Base-by-base conservation (phyloP, 2,113 vertebrate genomes). In the Lampris megalopsis region DNA sequence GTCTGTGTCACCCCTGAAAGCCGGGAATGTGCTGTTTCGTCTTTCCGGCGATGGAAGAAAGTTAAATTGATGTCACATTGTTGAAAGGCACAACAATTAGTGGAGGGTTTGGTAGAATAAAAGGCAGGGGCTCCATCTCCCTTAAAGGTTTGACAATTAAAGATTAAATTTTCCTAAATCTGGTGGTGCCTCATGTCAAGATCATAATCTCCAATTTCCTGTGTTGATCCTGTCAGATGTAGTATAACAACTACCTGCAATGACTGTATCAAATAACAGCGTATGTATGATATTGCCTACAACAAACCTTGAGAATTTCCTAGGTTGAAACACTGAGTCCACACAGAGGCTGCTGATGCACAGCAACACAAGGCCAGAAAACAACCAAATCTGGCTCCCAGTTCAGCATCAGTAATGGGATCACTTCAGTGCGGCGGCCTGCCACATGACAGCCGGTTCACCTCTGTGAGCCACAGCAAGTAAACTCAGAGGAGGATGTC, bases 401-500 rank as follows among this genome's bases (percentile, higher is more conserved):
- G 67, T 60, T 62, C 45, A n/a, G 63, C 42, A 53, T 42, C 49
- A 73, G 6, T 45, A 77, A 71, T 47, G 49, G 38, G 41, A 45
- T 65, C 4, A 59, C 36, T 3, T n/a, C 41, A n/a, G 62, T n/a
- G 36, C 47, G 13, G n/a, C 45, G 45, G 64, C 45, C 53, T 0
- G n/a, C 68, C 35, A 37, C 38, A 37, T 4, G 1, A 54, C 53
- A 69, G 60, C 38, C 11, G 9, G 42, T 60, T 71, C 35, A 50
- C 59, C 2, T 35, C 53, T 5, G 36, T 1, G 0, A 66, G 68
- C 13, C 57, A 11, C 50, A 67, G 69, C 35, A 52, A 35, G 49
- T 79, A 79, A 71, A 86, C 63, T 71, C 1, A 3, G 58, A 77
- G 69, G 72, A 77, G 78, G 70, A 52, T 53, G 58, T 57, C 40